Evolutionary conservation across 2,797 vertebrate species (phyloP).

Genomic region (Xiphorhynchus erythropygius): DNA sequence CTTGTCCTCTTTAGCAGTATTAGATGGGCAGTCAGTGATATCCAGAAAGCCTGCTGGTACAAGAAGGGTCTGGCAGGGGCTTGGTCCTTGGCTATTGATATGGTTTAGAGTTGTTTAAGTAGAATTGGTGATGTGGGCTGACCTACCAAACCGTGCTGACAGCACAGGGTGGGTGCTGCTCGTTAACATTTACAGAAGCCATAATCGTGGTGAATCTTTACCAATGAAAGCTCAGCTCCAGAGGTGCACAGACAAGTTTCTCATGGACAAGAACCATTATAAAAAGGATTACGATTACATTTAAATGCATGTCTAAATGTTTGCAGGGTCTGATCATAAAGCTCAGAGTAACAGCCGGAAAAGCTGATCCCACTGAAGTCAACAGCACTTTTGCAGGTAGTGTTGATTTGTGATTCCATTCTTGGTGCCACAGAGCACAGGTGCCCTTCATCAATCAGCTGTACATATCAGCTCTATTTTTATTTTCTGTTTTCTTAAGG

Average conservation of each 20-base stretch:
- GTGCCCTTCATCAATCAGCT: not conserved
- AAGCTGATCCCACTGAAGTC: not conserved
- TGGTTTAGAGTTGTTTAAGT: not conserved
- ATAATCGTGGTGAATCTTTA: not conserved
- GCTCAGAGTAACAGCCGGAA: not conserved
- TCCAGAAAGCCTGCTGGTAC: not conserved
- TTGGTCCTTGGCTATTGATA: not conserved
- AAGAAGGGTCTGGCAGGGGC: not conserved
- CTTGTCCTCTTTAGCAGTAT: not conserved
- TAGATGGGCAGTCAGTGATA: not conserved
- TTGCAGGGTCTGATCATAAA: not conserved
- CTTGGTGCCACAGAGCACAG: not conserved
- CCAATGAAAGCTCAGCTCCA: not conserved
- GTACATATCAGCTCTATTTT: not conserved
- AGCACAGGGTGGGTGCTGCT: not conserved
- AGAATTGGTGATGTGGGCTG: not conserved
- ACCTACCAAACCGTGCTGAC: fast-evolving
- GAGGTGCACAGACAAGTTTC: not conserved
- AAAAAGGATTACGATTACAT: not conserved
- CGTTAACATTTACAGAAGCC: not conserved
- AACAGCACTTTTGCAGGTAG: not conserved
- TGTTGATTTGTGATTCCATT: not conserved
- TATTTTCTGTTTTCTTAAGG: not conserved
- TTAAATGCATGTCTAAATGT: fast-evolving
- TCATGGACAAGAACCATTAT: not conserved